Evolutionary conservation across 2,888 invertebrate genomes (phyloP).

Genomic region (Ophraella communa): DNA sequence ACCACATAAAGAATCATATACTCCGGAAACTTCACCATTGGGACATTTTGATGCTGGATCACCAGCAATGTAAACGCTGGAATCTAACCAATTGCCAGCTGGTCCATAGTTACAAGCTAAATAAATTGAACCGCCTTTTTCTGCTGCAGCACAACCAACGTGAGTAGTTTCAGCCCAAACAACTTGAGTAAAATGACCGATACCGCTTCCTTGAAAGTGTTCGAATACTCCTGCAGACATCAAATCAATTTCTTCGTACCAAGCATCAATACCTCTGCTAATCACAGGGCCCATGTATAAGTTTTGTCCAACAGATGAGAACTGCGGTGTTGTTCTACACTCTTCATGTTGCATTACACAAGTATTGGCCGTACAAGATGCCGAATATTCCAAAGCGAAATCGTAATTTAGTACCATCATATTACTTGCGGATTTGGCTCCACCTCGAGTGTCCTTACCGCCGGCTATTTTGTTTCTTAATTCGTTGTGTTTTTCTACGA

Average conservation of each 20-base stretch:
- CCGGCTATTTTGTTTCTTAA: conserved; percentile 19
- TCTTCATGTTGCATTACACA: conserved; percentile 36
- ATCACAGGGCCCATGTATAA: background rate
- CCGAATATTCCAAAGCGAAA: conserved; percentile 37
- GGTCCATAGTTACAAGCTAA: conserved; percentile 32
- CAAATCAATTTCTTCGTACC: conserved; percentile 22
- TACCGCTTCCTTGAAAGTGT: background rate
- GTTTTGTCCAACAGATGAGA: conserved; percentile 29
- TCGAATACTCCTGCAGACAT: conserved; percentile 1
- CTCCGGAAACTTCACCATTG: conserved; percentile 1
- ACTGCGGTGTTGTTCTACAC: conserved; percentile 30
- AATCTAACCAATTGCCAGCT: conserved; percentile 13
- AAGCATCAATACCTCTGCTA: background rate
- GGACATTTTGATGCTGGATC: conserved; percentile 53
- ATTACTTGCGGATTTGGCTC: conserved; percentile 16
- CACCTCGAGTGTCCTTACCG: conserved; percentile 26
- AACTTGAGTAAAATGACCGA: conserved; percentile 35
- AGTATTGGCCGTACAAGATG: conserved; percentile 35
- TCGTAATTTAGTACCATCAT: conserved; percentile 34
- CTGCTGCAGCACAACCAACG: conserved; percentile 32
- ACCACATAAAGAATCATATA: conserved; percentile 28
- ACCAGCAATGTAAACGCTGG: conserved; percentile 18
- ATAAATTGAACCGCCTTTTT: background rate
- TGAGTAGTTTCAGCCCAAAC: conserved; percentile 35
- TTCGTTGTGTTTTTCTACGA: conserved; percentile 19